These are phyloP conservation scores for Octodon degus DNA, from an alignment of 2,113 vertebrate genomes.

Conservation along the genomic window DNA sequence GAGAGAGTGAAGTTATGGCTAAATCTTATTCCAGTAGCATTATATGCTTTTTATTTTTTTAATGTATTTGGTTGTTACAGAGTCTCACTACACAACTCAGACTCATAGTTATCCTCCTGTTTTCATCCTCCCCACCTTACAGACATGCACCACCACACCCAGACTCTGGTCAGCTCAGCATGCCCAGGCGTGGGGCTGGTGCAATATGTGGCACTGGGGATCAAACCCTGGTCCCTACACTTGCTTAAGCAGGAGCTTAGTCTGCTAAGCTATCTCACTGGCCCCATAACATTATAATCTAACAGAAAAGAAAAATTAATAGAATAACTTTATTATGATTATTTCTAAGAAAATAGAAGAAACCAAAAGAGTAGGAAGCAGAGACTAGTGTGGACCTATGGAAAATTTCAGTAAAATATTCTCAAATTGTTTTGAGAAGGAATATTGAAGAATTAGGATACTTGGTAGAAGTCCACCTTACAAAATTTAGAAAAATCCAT, in stretches of 20 bases:
- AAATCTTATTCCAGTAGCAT: not conserved
- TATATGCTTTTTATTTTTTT: not conserved
- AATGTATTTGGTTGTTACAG: too few relatives aligned
- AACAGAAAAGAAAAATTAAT: not conserved
- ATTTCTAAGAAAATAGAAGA: constrained; percentile 17
- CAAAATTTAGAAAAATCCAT: not conserved
- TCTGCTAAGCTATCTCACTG: too few relatives aligned
- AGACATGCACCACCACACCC: too few relatives aligned
- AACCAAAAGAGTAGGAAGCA: not conserved
- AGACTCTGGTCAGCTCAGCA: too few relatives aligned
- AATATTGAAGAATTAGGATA: not conserved
- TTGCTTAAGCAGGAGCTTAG: too few relatives aligned
- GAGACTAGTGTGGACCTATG: not conserved
- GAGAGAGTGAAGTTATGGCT: constrained; percentile 23
- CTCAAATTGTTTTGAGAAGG: not conserved
- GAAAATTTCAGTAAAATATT: not conserved
- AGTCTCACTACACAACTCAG: too few relatives aligned
- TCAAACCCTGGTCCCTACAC: too few relatives aligned
- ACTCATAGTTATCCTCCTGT: too few relatives aligned
- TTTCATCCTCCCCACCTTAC: too few relatives aligned
- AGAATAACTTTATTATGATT: not conserved
- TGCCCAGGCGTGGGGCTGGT: too few relatives aligned
- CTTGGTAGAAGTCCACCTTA: not conserved
- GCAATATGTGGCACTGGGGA: too few relatives aligned
- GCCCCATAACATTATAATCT: not conserved